Conservation (phyloP, 2,888 invertebrate genomes). For the Drosophila atripex region DNA sequence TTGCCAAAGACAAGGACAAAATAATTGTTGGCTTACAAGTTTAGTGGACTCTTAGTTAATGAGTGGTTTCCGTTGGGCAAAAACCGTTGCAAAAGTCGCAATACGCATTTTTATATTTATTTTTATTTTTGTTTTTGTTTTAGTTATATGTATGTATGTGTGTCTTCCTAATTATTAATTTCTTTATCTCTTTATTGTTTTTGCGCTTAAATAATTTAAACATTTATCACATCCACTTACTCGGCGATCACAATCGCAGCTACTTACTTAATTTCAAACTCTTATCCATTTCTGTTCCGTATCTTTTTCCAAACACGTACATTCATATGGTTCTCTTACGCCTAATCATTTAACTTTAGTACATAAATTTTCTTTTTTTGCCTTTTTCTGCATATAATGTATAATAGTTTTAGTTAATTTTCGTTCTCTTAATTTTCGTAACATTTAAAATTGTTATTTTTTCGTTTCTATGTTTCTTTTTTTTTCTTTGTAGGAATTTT, state of each 20-base stretch:
- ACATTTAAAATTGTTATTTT: slow-evolving; percentile 49
- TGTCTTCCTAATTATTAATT: slow-evolving; percentile 56
- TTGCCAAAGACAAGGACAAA: slow-evolving; percentile 57
- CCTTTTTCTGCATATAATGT: slow-evolving; percentile 56
- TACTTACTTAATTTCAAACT: slow-evolving; percentile 54
- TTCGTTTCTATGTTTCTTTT: slow-evolving; percentile 22
- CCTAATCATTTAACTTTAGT: slow-evolving; percentile 62
- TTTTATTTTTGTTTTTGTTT: not conserved
- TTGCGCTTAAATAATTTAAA: slow-evolving; percentile 79
- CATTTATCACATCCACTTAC: slow-evolving; percentile 83
- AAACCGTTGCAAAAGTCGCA: slow-evolving; percentile 68
- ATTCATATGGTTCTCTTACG: slow-evolving; percentile 44
- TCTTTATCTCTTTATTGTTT: slow-evolving; percentile 55
- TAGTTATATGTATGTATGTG: not conserved
- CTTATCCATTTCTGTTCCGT: slow-evolving; percentile 29
- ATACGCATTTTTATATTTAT: slow-evolving; percentile 45
- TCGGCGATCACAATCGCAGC: slow-evolving; percentile 79
- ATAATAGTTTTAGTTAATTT: slow-evolving; percentile 54
- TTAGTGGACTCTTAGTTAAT: slow-evolving; percentile 67
- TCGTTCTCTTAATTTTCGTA: slow-evolving; percentile 50
- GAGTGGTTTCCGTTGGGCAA: slow-evolving; percentile 56
- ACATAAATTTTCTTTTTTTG: slow-evolving; percentile 48
- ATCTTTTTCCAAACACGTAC: slow-evolving; percentile 37
- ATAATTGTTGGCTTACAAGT: slow-evolving; percentile 54
- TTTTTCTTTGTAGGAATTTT: slow-evolving; percentile 75